These are phyloP conservation scores for Diaperis boleti DNA, from an alignment of 2,888 invertebrate genomes.

Conservation along the genomic window DNA sequence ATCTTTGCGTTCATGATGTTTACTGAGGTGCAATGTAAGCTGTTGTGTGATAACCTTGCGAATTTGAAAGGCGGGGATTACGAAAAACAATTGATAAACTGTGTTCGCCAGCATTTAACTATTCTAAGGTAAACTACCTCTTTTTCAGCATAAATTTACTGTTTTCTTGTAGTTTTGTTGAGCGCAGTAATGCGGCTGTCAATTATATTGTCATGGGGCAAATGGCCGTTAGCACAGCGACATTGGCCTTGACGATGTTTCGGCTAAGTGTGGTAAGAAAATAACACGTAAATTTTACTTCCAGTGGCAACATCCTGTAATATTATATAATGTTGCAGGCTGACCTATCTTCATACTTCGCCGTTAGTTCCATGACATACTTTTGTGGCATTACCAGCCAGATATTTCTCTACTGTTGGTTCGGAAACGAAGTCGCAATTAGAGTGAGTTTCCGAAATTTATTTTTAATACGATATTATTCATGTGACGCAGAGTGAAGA, in stretches of 20 bases:
- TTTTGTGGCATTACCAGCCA: slow-evolving; percentile 5
- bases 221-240: slow-evolving; percentile 40
- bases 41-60: neutral
- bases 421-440: slow-evolving; percentile 16
- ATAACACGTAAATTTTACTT: too few species aligned
- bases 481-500: slow-evolving; percentile 16
- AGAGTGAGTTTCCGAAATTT: neutral
- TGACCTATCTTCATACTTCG: neutral
- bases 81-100: too few species aligned
- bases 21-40: neutral
- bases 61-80: too few species aligned
- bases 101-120: too few species aligned
- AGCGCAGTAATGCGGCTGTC: slow-evolving; percentile 40
- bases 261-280: slow-evolving; percentile 47
- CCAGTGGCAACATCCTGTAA: too few species aligned
- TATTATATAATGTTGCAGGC: neutral
- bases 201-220: slow-evolving; percentile 46
- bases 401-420: slow-evolving; percentile 18
- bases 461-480: neutral
- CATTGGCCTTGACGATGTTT: slow-evolving; percentile 48
- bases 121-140: too few species aligned
- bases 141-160: too few species aligned
- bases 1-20: neutral
- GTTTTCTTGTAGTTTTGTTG: slow-evolving; percentile 35
- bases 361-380: neutral